A percentile compares a stretch with the other conserved stretches of the same genome.
Evolutionary conservation across 2,888 invertebrate genomes (phyloP).

Genomic region (Seira musarum): DNA sequence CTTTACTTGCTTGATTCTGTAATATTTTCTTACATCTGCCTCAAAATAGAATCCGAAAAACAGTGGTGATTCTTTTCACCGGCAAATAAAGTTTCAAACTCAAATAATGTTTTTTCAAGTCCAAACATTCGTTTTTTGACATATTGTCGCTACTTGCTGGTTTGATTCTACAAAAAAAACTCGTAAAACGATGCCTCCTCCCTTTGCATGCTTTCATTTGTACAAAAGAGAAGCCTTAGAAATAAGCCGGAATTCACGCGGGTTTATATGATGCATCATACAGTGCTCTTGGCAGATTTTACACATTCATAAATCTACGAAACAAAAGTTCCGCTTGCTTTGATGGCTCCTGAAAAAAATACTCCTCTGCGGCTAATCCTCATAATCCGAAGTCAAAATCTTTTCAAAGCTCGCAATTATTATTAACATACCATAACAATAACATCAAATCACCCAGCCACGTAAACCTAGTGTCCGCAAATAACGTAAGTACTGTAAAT

Average conservation of each 20-base stretch:
- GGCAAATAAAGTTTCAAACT: no score
- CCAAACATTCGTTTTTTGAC: slow-evolving; percentile 45
- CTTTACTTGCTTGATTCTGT: slow-evolving; percentile 22
- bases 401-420: no score
- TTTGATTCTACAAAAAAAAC: slow-evolving; percentile 37
- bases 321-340: slow-evolving; percentile 54
- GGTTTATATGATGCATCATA: slow-evolving; percentile 21
- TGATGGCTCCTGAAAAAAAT: slow-evolving; percentile 26
- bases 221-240: neutral
- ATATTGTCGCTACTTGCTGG: slow-evolving; percentile 46
- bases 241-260: slow-evolving; percentile 24
- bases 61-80: slow-evolving; percentile 30
- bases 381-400: slow-evolving; percentile 7
- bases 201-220: slow-evolving; percentile 37
- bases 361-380: neutral
- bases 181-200: slow-evolving; percentile 38
- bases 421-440: slow-evolving; percentile 17
- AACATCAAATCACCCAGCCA: slow-evolving; percentile 13
- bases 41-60: neutral
- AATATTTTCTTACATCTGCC: slow-evolving; percentile 19
- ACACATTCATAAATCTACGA: slow-evolving; percentile 54
- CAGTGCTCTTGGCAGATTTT: slow-evolving; percentile 53
- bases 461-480: slow-evolving; percentile 5
- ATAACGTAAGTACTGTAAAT: slow-evolving; percentile 2
- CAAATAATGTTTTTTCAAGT: slow-evolving; percentile 1